A percentile compares a stretch with the other conserved stretches of the same genome.
Evolutionary conservation across 2,113 vertebrate genomes (phyloP).

Genomic region (Aldabrachelys gigantea): DNA sequence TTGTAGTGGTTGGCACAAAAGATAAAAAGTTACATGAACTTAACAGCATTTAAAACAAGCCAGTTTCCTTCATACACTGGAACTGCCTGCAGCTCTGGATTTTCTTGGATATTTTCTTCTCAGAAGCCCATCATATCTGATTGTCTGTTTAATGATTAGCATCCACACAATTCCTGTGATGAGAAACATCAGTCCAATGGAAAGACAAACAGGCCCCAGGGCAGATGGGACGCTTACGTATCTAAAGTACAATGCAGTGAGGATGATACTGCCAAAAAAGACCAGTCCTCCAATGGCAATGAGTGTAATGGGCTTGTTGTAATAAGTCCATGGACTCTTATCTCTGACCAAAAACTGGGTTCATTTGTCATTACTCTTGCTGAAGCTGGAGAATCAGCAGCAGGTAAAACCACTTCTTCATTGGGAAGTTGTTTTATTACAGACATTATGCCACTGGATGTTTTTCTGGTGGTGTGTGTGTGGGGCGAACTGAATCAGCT

Average conservation of each 20-base stretch:
- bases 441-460: neutral
- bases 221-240: neutral
- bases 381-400: neutral
- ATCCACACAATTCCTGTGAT: constrained; percentile 73
- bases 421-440: neutral
- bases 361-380: neutral
- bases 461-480: neutral
- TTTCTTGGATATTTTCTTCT: neutral
- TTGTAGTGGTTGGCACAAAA: neutral
- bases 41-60: neutral
- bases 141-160: constrained; percentile 70
- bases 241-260: constrained; percentile 60
- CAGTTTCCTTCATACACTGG: neutral
- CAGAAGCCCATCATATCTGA: constrained; percentile 6
- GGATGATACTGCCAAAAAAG: constrained; percentile 17
- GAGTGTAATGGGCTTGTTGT: constrained; percentile 73
- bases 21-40: neutral
- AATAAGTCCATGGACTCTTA: constrained; percentile 53
- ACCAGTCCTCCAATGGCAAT: constrained; percentile 63
- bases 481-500: neutral
- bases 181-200: constrained; percentile 71
- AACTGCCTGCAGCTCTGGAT: neutral
- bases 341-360: neutral
- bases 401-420: neutral
- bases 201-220: constrained; percentile 66